phyloP scores from a whole-genome alignment of 2,797 vertebrate genomes.

The Chloroceryle amazona region DNA sequence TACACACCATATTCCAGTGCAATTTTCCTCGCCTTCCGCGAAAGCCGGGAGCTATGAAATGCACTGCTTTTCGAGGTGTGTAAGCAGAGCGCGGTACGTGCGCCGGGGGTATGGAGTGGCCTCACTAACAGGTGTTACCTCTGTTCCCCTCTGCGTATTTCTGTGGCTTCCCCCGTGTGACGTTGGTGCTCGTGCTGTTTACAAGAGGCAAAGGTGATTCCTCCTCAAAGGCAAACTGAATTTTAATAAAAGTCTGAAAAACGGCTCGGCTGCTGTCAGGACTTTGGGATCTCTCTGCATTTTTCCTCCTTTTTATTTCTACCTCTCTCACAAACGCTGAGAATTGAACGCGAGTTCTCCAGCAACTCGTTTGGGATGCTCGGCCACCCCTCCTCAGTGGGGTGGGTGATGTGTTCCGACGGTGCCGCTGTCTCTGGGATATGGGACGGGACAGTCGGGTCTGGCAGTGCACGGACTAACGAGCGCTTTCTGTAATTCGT shows the following conservation, averaged over 20 bases:
- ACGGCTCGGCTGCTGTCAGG: neutral
- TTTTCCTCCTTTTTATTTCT: neutral
- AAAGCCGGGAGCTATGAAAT: neutral
- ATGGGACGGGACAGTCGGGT: neutral
- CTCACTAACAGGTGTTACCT: neutral
- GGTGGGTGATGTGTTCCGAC: neutral
- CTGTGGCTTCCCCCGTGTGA: neutral
- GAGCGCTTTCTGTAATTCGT: neutral
- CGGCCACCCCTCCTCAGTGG: neutral
- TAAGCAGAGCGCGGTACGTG: rapidly evolving
- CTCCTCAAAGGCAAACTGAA: neutral
- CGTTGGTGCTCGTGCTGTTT: neutral
- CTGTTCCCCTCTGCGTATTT: neutral
- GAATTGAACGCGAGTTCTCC: neutral
- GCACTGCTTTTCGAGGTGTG: neutral
- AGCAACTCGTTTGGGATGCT: neutral
- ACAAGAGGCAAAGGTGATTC: neutral
- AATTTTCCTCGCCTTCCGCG: neutral
- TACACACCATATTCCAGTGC: neutral
- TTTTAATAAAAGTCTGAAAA: neutral
- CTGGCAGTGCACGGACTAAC: neutral
- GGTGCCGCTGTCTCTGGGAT: neutral
- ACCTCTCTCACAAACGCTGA: neutral
- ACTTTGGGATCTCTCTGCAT: rapidly evolving
- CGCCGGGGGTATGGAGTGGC: neutral